Evolutionary conservation across 2,797 vertebrate species (phyloP).

Genomic region (Tragelaphus eurycerus): DNA sequence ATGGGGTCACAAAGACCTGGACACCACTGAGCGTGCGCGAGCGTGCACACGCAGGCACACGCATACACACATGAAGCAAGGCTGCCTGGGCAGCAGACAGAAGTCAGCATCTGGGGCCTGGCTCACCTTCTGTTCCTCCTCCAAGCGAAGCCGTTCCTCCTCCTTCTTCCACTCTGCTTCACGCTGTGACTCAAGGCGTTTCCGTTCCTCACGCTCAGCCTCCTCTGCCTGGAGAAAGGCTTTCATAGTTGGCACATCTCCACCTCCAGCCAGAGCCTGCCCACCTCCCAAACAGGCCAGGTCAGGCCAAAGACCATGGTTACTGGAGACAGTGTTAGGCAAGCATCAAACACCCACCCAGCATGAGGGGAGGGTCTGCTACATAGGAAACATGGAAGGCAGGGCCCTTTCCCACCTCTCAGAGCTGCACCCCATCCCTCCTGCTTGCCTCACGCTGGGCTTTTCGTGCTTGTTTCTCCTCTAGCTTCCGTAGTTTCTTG

Average conservation of each 20-base stretch:
- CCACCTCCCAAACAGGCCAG: neutral
- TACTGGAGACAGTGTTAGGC: neutral
- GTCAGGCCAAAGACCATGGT: neutral
- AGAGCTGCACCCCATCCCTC: neutral
- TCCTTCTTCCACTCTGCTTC: slow-evolving; percentile 92
- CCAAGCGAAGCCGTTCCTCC: slow-evolving; percentile 88
- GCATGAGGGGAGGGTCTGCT: neutral
- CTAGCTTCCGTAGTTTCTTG: slow-evolving; percentile 96
- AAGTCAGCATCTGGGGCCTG: neutral
- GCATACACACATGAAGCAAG: neutral
- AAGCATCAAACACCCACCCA: neutral
- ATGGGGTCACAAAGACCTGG: neutral
- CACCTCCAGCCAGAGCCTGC: neutral
- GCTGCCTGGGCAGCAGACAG: neutral
- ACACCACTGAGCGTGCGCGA: fast-evolving
- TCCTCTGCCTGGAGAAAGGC: slow-evolving; percentile 88
- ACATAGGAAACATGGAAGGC: neutral
- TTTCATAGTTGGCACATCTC: neutral
- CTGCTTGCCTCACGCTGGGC: slow-evolving; percentile 94
- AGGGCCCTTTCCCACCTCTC: neutral
- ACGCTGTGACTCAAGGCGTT: slow-evolving; percentile 89
- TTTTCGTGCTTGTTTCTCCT: slow-evolving; percentile 96
- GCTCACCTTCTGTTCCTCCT: slow-evolving; percentile 90
- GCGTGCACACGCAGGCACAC: neutral
- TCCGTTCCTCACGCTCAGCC: slow-evolving; percentile 94